Evolutionary conservation across 1,140 invertebrate species (phyloP).

Genomic region (Theocolax elegans): DNA sequence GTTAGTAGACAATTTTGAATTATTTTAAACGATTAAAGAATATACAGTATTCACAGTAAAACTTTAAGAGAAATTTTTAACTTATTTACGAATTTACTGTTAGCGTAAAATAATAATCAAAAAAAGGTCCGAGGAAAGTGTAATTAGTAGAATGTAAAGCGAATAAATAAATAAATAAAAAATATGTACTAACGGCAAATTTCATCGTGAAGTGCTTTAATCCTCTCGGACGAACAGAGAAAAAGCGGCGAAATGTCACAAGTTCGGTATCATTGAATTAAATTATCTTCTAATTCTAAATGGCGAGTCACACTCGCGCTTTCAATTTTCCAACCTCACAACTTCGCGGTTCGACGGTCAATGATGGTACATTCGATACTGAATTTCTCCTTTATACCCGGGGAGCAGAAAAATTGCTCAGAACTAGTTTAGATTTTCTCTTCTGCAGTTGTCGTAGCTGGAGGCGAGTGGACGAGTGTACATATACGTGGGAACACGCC

Average conservation of each 20-base stretch:
- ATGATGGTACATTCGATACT: constrained; percentile 61
- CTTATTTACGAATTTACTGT: neutral
- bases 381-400: constrained; percentile 67
- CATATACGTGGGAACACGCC: neutral
- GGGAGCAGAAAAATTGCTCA: constrained; percentile 56
- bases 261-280: constrained; percentile 17
- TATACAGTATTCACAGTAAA: neutral
- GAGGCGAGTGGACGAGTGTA: constrained; percentile 47
- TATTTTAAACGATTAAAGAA: neutral
- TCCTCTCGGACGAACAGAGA: neutral
- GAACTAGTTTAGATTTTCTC: constrained; percentile 66
- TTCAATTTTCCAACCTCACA: constrained; percentile 46
- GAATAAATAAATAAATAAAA: neutral
- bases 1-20: neutral
- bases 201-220: constrained; percentile 15
- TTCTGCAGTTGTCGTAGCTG: neutral
- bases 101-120: neutral
- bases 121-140: too few relatives aligned
- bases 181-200: constrained; percentile 31
- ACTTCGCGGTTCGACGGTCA: constrained; percentile 50
- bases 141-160: too few relatives aligned
- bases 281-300: neutral
- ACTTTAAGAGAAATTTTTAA: neutral
- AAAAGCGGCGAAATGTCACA: neutral
- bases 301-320: neutral